Evolutionary conservation across 2,888 invertebrate species (phyloP).

Genomic region (Dendrolimus houi): DNA sequence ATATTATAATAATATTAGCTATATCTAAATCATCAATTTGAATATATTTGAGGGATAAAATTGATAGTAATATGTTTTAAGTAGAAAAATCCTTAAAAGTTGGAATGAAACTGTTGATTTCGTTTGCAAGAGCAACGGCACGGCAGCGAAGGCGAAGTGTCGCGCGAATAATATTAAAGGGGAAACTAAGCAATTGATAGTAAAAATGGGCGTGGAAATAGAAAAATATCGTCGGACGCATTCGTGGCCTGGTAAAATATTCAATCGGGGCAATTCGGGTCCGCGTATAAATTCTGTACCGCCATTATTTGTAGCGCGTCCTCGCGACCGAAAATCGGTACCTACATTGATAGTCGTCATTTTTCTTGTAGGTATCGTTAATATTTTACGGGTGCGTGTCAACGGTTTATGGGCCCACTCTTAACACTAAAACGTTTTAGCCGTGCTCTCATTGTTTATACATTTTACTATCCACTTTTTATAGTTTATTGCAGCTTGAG

Average conservation of each 20-base stretch:
- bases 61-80: too few relatives aligned
- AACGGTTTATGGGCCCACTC: slow-evolving; percentile 72
- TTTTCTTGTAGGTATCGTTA: slow-evolving; percentile 73
- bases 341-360: slow-evolving; percentile 72
- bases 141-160: slow-evolving; percentile 17
- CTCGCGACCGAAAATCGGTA: slow-evolving; percentile 70
- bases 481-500: slow-evolving; percentile 65
- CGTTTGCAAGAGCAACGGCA: too few relatives aligned
- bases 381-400: slow-evolving; percentile 75
- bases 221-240: slow-evolving; percentile 71
- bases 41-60: too few relatives aligned
- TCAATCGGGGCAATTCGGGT: slow-evolving; percentile 73
- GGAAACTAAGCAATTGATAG: slow-evolving; percentile 73
- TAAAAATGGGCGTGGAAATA: slow-evolving; percentile 70
- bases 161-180: slow-evolving; percentile 65
- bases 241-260: slow-evolving; percentile 74
- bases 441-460: slow-evolving; percentile 73
- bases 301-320: slow-evolving; percentile 72
- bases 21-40: too few relatives aligned
- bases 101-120: too few relatives aligned
- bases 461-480: slow-evolving; percentile 73
- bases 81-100: too few relatives aligned
- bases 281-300: slow-evolving; percentile 70
- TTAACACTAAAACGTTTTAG: slow-evolving; percentile 75
- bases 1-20: too few relatives aligned